These are phyloP conservation scores for Drosophila tani DNA, from an alignment of 1,140 invertebrate genomes.

Conservation along the genomic window DNA sequence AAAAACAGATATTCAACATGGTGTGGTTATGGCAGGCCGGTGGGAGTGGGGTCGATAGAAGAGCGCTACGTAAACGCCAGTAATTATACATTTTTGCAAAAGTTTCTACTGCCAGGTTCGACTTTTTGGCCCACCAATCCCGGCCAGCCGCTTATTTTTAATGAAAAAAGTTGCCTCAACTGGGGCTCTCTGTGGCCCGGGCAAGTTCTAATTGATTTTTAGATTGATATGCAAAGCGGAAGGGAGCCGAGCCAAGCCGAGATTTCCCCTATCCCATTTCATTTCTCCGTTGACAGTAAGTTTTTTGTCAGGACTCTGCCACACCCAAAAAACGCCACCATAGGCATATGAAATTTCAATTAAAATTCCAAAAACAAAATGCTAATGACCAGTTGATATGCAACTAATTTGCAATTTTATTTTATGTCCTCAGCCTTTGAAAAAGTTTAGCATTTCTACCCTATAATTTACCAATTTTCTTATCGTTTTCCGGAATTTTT, in stretches of 20 bases:
- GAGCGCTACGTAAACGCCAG: constrained; percentile 48
- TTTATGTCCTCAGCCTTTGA: constrained; percentile 19
- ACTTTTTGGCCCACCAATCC: constrained; percentile 40
- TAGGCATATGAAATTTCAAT: constrained; percentile 67
- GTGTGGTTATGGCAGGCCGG: background rate
- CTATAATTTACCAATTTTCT: constrained; percentile 41
- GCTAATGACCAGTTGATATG: constrained; percentile 57
- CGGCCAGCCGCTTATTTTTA: constrained; percentile 59
- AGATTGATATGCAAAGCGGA: constrained; percentile 65
- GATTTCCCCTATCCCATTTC: constrained; percentile 10
- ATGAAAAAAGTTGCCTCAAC: constrained; percentile 58
- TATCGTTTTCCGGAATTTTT: constrained; percentile 10
- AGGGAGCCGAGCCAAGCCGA: constrained; percentile 16
- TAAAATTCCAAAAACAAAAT: constrained; percentile 60
- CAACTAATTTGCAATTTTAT: constrained; percentile 64
- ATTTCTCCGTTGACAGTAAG: constrained; percentile 41
- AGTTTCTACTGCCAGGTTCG: constrained; percentile 47
- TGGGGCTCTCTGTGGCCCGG: constrained; percentile 31
- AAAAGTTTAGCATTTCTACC: background rate
- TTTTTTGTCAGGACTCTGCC: constrained; percentile 20
- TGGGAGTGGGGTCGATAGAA: constrained; percentile 3
- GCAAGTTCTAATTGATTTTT: constrained; percentile 67
- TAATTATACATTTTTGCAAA: constrained; percentile 64
- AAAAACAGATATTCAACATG: constrained; percentile 59
- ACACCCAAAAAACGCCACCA: constrained; percentile 8